phyloP scores from a whole-genome alignment of 1,140 invertebrate genomes.

The Tetramorium alpestre region DNA sequence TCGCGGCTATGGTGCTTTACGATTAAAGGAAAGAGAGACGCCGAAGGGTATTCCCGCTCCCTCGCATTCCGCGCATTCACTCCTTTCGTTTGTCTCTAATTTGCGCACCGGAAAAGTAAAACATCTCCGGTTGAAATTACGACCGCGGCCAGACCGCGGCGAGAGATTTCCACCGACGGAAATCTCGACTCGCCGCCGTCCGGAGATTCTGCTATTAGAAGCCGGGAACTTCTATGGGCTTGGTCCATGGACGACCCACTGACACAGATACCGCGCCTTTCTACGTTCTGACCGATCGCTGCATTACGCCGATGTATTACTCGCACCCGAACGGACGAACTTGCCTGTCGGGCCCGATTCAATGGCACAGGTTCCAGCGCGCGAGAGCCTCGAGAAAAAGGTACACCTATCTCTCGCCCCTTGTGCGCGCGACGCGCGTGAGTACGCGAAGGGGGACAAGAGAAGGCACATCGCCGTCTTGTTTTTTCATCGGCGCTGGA shows the following conservation, averaged over 20 bases:
- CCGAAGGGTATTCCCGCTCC: neutral
- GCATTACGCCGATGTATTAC: conserved; percentile 22
- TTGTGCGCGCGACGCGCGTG: neutral
- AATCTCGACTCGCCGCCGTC: conserved; percentile 32
- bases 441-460: neutral
- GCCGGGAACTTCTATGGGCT: conserved; percentile 81
- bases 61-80: neutral
- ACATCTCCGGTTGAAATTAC: neutral
- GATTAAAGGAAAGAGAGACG: neutral
- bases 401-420: conserved; percentile 4
- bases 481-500: conserved; percentile 39
- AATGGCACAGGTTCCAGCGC: conserved; percentile 26
- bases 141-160: neutral
- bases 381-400: neutral
- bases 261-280: conserved; percentile 82
- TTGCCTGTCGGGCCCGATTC: conserved; percentile 29
- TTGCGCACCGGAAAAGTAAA: neutral
- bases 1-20: neutral
- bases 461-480: neutral
- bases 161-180: conserved; percentile 30
- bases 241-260: conserved; percentile 83
- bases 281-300: conserved; percentile 72
- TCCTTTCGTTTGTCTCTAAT: neutral
- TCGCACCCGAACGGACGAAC: conserved; percentile 25
- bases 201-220: conserved; percentile 71